Percentiles rank a stretch among this genome's conserved stretches.
Conservation (phyloP, 2,113 vertebrate species). For the Atherinomorus stipes region DNA sequence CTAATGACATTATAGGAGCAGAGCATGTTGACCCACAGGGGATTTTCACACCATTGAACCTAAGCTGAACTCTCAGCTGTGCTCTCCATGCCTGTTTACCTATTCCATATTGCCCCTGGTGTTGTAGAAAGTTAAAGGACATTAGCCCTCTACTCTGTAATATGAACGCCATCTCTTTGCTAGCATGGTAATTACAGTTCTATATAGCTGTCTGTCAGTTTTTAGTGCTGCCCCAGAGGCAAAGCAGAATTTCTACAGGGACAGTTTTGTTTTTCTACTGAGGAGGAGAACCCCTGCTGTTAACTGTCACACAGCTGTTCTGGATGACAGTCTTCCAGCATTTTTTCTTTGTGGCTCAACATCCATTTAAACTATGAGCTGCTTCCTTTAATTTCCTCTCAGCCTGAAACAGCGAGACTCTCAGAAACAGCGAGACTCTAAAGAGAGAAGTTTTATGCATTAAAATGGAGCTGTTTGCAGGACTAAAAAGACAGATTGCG, state of each 20-base stretch:
- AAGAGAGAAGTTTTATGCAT: background rate
- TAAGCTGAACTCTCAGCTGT: conserved; percentile 47
- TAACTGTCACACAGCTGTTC: conserved; percentile 41
- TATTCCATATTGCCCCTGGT: conserved; percentile 18
- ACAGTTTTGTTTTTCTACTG: conserved; percentile 18
- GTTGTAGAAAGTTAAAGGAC: conserved; percentile 41
- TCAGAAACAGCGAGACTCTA: background rate
- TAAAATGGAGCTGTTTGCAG: background rate
- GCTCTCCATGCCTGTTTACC: conserved; percentile 42
- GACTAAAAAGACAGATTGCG: background rate
- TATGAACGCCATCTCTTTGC: conserved; percentile 56
- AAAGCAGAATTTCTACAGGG: conserved; percentile 21
- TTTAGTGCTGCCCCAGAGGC: conserved; percentile 52
- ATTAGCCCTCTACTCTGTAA: conserved; percentile 65
- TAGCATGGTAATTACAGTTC: conserved; percentile 60
- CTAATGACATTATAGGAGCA: conserved; percentile 73
- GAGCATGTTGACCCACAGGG: conserved; percentile 71
- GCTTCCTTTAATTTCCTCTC: background rate
- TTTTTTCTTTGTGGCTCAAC: conserved; percentile 14
- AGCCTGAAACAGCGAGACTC: background rate
- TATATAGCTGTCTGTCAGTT: conserved; percentile 53
- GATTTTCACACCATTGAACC: conserved; percentile 76
- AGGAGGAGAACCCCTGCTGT: conserved; percentile 18
- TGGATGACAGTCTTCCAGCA: conserved; percentile 21
- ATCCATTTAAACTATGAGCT: conserved; percentile 7